A percentile compares a stretch with the other conserved stretches of the same genome.
Evolutionary conservation across 2,888 invertebrate genomes (phyloP).

Genomic region (Fabriciana adippe): DNA sequence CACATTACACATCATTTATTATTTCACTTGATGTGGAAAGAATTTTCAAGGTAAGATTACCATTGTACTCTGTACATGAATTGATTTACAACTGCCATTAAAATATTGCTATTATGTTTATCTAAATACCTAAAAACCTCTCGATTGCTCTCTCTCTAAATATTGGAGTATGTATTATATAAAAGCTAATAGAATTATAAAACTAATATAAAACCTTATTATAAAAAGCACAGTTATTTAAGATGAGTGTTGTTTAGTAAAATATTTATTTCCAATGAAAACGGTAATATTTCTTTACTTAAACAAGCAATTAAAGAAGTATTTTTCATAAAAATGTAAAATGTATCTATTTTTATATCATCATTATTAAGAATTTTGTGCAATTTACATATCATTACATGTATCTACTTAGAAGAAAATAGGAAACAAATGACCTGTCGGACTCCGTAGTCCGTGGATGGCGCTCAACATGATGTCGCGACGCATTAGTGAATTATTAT

Average conservation of each 20-base stretch:
- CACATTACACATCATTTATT: conserved; percentile 3
- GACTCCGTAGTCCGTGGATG: conserved; percentile 17
- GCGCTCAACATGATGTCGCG: conserved; percentile 50
- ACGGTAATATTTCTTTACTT: not conserved
- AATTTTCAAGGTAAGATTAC: conserved; percentile 14
- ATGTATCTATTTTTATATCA: not conserved
- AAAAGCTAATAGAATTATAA: too few relatives aligned
- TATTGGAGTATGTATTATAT: too few relatives aligned
- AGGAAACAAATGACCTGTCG: conserved; percentile 22
- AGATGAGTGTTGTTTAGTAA: too few relatives aligned
- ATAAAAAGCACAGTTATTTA: too few relatives aligned
- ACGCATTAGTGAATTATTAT: conserved; percentile 58
- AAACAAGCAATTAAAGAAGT: not conserved
- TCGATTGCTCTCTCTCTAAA: not conserved
- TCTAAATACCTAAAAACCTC: not conserved
- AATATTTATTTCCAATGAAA: too few relatives aligned
- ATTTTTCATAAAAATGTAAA: not conserved
- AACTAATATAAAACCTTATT: too few relatives aligned
- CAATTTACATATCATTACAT: conserved; percentile 35
- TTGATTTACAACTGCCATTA: conserved; percentile 6
- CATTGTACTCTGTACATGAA: conserved; percentile 10
- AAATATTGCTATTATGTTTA: conserved; percentile 6
- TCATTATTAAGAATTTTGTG: conserved; percentile 10
- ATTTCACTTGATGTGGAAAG: conserved; percentile 17
- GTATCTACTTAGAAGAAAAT: conserved; percentile 25